These are phyloP conservation scores for Dromaius novaehollandiae DNA, from an alignment of 2,113 vertebrate species.

Conservation along the genomic window DNA sequence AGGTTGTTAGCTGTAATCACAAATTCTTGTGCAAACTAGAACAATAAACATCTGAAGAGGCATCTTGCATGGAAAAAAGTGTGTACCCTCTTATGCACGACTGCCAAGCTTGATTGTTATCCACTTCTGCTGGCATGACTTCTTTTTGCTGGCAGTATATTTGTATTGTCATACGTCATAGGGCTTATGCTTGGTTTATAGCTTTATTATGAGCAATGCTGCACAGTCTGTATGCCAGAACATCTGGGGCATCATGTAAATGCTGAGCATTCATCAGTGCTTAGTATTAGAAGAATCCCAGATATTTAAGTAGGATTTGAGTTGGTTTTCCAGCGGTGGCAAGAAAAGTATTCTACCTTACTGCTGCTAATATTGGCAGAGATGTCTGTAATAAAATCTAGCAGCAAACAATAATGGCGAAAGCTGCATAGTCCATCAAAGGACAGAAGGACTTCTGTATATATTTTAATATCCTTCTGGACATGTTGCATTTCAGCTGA, in stretches of 20 bases:
- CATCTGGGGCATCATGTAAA: constrained; percentile 62
- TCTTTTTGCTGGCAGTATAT: background rate
- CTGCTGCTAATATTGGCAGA: constrained; percentile 7
- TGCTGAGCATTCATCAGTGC: constrained; percentile 9
- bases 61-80: background rate
- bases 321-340: constrained; percentile 24
- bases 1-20: background rate
- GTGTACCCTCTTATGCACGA: background rate
- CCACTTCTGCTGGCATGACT: background rate
- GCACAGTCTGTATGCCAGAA: constrained; percentile 20
- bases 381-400: background rate
- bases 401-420: constrained; percentile 34
- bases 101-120: background rate
- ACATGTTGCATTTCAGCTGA: background rate
- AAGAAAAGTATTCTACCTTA: constrained; percentile 35
- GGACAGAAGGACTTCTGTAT: background rate
- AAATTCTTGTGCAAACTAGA: background rate
- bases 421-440: constrained; percentile 10
- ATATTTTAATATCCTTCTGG: background rate
- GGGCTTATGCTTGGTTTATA: constrained; percentile 54
- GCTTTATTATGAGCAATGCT: constrained; percentile 46
- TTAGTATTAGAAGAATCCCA: constrained; percentile 55
- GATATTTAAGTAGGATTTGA: constrained; percentile 71
- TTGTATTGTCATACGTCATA: constrained; percentile 19
- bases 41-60: background rate